Evolutionary conservation across 2,113 vertebrate species (phyloP).

Genomic region (Prinia subflava): DNA sequence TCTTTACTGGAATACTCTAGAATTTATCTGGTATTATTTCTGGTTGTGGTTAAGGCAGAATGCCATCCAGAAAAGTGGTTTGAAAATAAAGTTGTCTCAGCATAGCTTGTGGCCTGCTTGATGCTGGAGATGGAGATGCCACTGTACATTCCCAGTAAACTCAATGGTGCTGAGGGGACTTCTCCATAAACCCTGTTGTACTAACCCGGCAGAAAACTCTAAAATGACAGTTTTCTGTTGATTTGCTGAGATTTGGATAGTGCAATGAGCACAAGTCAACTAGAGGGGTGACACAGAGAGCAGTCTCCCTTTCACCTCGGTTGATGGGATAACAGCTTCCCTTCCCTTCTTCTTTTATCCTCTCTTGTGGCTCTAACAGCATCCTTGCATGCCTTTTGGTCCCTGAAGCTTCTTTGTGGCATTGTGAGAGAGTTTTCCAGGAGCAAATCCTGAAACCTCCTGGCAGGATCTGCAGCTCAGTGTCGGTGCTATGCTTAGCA

Average conservation of each 20-base stretch:
- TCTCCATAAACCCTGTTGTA: neutral
- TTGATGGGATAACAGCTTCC: neutral
- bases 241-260: neutral
- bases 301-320: accelerated
- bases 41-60: neutral
- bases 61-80: neutral
- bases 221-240: neutral
- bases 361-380: neutral
- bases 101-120: neutral
- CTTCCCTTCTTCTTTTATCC: neutral
- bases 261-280: accelerated
- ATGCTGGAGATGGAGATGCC: neutral
- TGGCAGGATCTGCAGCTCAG: neutral
- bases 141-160: neutral
- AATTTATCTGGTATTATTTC: neutral
- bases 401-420: neutral
- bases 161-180: neutral
- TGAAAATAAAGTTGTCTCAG: neutral
- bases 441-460: neutral
- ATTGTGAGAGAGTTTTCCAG: neutral
- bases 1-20: neutral
- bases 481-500: neutral
- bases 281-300: neutral
- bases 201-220: neutral
- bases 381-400: neutral